phyloP scores from a whole-genome alignment of 2,888 invertebrate genomes.

The Bursaphelenchus okinawaensis region DNA sequence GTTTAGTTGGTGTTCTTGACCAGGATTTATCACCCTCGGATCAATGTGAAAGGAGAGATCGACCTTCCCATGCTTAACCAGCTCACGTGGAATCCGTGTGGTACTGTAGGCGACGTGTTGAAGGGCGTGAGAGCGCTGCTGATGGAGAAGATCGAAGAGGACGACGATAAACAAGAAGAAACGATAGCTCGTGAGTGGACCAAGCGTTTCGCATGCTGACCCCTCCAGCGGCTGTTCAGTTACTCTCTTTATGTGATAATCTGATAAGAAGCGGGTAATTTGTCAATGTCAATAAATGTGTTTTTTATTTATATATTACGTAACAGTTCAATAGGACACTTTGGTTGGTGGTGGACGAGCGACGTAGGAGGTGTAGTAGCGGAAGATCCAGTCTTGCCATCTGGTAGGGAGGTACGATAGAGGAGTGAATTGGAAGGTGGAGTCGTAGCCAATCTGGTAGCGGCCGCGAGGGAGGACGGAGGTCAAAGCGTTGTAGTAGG shows the following conservation, averaged over 20 bases:
- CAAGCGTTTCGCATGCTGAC: constrained; percentile 70
- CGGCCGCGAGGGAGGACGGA: constrained; percentile 13
- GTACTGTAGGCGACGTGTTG: constrained; percentile 94
- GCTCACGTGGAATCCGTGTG: constrained; percentile 98
- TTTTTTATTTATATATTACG: not conserved
- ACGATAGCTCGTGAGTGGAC: constrained; percentile 97
- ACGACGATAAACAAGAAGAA: constrained; percentile 93
- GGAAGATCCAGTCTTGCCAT: constrained; percentile 18
- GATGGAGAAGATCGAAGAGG: constrained; percentile 95
- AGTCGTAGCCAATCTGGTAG: constrained; percentile 15
- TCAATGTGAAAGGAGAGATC: constrained; percentile 95
- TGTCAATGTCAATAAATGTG: not conserved
- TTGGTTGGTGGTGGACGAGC: not conserved
- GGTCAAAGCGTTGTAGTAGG: constrained; percentile 20
- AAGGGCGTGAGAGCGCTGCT: constrained; percentile 93
- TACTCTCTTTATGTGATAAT: not conserved
- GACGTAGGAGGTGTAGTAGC: constrained; percentile 4
- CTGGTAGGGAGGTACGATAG: constrained; percentile 12
- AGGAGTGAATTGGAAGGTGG: constrained; percentile 17
- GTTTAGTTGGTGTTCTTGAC: constrained; percentile 72
- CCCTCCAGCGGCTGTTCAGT: no score
- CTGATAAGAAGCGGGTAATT: not conserved
- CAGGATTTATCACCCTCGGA: constrained; percentile 98
- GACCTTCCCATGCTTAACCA: constrained; percentile 87
- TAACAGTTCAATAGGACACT: constrained; percentile 7